A percentile compares a stretch with the other conserved stretches of the same genome.
Conservation (phyloP, 1,140 invertebrate genomes). For the Papilio machaon region DNA sequence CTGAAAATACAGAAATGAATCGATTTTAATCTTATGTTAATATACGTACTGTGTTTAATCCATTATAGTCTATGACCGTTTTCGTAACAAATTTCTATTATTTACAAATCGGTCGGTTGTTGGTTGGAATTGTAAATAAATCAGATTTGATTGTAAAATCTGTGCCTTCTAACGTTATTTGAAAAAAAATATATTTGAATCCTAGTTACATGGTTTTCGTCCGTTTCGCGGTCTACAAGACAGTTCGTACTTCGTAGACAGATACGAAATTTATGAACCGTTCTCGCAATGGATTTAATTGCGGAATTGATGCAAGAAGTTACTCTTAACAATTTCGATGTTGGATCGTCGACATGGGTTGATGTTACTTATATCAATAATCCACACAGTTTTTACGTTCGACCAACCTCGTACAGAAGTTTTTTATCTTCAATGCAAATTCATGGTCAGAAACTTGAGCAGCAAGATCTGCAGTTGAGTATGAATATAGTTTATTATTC, state of each 20-base stretch:
- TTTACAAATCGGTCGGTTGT: not conserved
- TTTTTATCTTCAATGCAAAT: slow-evolving; percentile 36
- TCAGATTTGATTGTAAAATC: not conserved
- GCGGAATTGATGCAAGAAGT: slow-evolving; percentile 23
- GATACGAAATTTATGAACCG: too few species aligned
- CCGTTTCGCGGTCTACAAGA: too few species aligned
- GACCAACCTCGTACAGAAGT: slow-evolving; percentile 37
- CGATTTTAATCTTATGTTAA: not conserved
- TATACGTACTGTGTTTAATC: not conserved
- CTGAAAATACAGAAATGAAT: not conserved
- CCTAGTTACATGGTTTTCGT: not conserved
- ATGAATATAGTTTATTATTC: slow-evolving; percentile 48
- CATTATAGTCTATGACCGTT: not conserved
- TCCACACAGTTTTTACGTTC: slow-evolving; percentile 52
- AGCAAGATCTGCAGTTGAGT: slow-evolving; percentile 24
- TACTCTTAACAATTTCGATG: slow-evolving; percentile 39
- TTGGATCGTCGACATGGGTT: slow-evolving; percentile 42
- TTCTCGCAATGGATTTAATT: slow-evolving; percentile 20
- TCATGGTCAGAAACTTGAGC: not conserved
- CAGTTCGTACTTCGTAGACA: too few species aligned
- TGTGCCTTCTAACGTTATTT: not conserved
- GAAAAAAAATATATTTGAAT: not conserved
- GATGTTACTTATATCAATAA: slow-evolving; percentile 50
- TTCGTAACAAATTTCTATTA: not conserved
- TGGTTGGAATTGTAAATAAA: not conserved